Evolutionary conservation across 2,797 vertebrate species (phyloP), one percentile per base, ranked within the genome.

Genomic region (Parambassis ranga): DNA sequence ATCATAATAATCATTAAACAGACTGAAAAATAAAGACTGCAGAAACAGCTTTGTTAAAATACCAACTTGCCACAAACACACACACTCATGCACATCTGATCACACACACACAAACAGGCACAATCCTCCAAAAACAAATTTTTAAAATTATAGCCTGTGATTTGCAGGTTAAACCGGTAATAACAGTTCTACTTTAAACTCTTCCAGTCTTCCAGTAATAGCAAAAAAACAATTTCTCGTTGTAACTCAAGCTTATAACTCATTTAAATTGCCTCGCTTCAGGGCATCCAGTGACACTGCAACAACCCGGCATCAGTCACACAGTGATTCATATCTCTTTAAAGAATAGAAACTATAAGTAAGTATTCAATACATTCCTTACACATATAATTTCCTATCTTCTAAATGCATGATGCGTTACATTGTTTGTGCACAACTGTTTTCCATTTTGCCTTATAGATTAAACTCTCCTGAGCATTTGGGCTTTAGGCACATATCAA

Each of bases 231-330:
- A 58, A 53, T 73, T 65, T 62, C n/a, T 57, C 49, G 27, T 52
- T 67, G 58, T 32, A 69, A 15, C 26, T 50, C 36, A 20, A 31
- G 38, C 57, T 64, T 71, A 53, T 30, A 66, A 60, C 33, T 75
- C 37, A 68, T 75, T 69, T 62, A 68, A 67, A 64, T 67, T 18
- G 62, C 61, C 70, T 55, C 60, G 63, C 78, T 71, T 13, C 36
- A 57, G 71, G 70, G 52, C 35, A 48, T 68, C 57, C 56, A 60
- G 24, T 79, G 65, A 69, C 70, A 71, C 38, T 44, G 23, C 13
- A 38, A 42, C 62, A 69, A 47, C 44, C 39, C 43, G 32, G 13
- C 55, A 72, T 86, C 82, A 71, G 83, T 81, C 82, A 77, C 44
- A 50, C 4, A 10, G 36, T 22, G 31, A 31, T 58, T 66, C 22